Percentiles rank a stretch among this genome's conserved stretches.
These are phyloP conservation scores for Palythoa grandis DNA, from an alignment of 92 coral and sea anemone genomes.

Conservation along the genomic window DNA sequence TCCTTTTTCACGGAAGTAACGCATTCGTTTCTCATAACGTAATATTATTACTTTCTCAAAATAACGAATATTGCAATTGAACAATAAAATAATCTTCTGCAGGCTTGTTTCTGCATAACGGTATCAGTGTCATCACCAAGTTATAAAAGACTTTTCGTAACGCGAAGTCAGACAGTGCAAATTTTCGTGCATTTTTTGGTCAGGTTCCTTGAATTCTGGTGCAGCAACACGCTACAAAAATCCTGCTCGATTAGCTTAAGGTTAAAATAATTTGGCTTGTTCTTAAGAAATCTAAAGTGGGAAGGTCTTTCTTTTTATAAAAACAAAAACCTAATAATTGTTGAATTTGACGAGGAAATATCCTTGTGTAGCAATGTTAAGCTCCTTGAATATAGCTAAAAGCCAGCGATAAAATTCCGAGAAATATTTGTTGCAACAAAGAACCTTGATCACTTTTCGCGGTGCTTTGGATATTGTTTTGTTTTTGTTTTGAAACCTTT, in stretches of 20 bases:
- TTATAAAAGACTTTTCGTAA: not conserved
- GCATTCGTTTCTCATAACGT: slow-evolving; percentile 12
- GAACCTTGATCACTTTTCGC: too few relatives aligned
- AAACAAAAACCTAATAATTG: not conserved
- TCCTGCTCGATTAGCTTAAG: not conserved
- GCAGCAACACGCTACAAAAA: not conserved
- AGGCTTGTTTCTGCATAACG: slow-evolving; percentile 19
- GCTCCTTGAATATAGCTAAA: too few relatives aligned
- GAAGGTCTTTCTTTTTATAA: not conserved
- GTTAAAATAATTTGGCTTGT: not conserved
- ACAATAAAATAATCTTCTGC: slow-evolving; percentile 39
- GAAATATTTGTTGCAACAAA: too few relatives aligned
- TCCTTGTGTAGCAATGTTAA: too few relatives aligned
- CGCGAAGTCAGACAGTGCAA: not conserved
- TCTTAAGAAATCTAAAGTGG: not conserved
- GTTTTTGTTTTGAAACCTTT: too few relatives aligned
- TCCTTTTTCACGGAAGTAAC: slow-evolving; percentile 25
- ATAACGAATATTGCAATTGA: slow-evolving; percentile 32
- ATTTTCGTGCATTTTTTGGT: not conserved
- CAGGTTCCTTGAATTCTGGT: not conserved
- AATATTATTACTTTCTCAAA: slow-evolving; percentile 34
- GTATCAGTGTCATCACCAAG: not conserved
- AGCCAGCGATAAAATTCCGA: too few relatives aligned
- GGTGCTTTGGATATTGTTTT: too few relatives aligned
- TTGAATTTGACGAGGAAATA: too few relatives aligned